Conservation (phyloP, 2,888 invertebrate genomes). For the Melolontha melolontha region DNA sequence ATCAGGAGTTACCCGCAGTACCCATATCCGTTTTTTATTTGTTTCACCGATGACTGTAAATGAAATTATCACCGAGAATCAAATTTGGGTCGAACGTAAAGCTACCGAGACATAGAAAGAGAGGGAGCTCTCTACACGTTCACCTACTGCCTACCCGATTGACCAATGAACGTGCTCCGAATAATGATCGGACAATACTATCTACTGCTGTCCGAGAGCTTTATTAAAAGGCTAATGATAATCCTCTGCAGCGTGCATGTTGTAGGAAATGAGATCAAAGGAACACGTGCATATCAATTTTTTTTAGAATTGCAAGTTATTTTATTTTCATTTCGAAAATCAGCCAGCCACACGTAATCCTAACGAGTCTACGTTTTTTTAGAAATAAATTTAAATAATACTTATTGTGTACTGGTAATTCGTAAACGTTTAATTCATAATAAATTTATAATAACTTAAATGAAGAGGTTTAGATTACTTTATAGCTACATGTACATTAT, state of each 20-base stretch:
- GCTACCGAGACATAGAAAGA: conserved; percentile 29
- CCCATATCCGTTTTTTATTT: conserved; percentile 38
- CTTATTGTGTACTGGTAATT: no score
- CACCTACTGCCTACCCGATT: conserved; percentile 31
- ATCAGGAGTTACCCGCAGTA: conserved; percentile 25
- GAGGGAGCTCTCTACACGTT: conserved; percentile 22
- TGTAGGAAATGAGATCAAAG: conserved; percentile 22
- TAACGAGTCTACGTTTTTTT: no score
- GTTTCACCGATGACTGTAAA: conserved; percentile 35
- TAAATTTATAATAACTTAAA: no score
- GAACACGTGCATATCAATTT: conserved; percentile 7
- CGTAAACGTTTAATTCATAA: no score
- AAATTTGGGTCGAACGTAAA: conserved; percentile 38
- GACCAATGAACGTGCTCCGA: conserved; percentile 40
- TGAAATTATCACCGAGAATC: conserved; percentile 39
- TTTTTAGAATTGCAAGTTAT: neutral
- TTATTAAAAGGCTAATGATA: conserved; percentile 36
- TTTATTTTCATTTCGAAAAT: no score
- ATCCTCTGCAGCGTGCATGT: conserved; percentile 24
- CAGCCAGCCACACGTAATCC: no score
- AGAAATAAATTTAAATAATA: no score
- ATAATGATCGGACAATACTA: conserved; percentile 33
- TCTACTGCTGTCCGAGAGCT: conserved; percentile 27
- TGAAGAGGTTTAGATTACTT: no score
- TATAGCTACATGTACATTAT: no score